Base-by-base conservation (phyloP, 1,140 invertebrate species). In the Steinernema feltiae region DNA sequence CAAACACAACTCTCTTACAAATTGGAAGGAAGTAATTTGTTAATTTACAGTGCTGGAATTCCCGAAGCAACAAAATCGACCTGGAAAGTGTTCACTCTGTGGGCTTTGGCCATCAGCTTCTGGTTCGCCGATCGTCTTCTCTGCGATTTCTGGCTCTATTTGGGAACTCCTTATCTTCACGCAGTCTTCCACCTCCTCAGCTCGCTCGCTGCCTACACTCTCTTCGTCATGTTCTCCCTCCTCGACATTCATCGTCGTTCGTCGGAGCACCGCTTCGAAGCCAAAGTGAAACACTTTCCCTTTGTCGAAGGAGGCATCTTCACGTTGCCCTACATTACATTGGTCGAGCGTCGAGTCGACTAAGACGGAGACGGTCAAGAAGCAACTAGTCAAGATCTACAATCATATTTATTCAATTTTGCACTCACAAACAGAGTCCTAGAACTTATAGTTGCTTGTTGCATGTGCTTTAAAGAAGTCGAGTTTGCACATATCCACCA, bases 211-310 rank as follows among this genome's bases (percentile, higher is more conserved):
- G 80, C 72, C 0, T 85, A 85, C 74, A 82, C 84, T 31, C 73
- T 86, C 21, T 85, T 85, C 74, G 71, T 85, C 7, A 85, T 85
- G 84, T 86, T 85, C 80, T 84, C 82, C 12, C 73, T 85, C 53
- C 71, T 85, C 27, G 83, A 85, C 71, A 84, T 85, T 72, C 75
- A 81, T 29, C 69, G 77, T 27, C 69, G 84, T 32, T 32, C 71
- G 18, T 69, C 76, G 24, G 74, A 78, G 71, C 83, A 85, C 80
- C 71, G 70, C 27, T 82, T 82, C 71, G 17, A 31, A 21, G 80
- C 82, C 1, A 48, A 74, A 21, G 72, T 82, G 32, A 76, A 75
- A 31, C 75, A 82, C 35, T 82, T 82, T 48, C 81, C 81, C 7
- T 32, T 31, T 71, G 12, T 18, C 70, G 32, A 71, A 7, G n/a